Percentiles rank a stretch among this genome's conserved stretches.
phyloP scores from a whole-genome alignment of 2,797 vertebrate species.

The Peromyscus melanophrys region DNA sequence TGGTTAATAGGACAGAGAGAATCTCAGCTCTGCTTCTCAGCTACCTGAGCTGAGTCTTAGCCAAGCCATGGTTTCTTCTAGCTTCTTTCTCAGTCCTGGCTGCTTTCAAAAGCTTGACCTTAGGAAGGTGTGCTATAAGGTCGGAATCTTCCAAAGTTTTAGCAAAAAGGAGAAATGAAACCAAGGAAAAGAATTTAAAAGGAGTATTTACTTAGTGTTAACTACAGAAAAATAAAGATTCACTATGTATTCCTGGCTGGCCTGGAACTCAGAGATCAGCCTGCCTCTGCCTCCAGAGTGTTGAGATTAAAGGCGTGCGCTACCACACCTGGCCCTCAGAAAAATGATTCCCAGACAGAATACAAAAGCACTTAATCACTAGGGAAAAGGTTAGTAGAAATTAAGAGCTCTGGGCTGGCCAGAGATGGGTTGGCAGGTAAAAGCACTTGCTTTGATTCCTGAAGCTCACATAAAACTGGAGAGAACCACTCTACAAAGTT shows the following conservation, averaged over 20 bases:
- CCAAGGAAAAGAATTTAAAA: not conserved
- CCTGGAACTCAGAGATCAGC: not conserved
- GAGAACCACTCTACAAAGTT: not conserved
- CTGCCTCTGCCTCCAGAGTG: not conserved
- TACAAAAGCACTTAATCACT: constrained; percentile 27
- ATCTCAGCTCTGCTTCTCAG: not conserved
- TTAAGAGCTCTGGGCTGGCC: not conserved
- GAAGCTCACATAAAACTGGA: not conserved
- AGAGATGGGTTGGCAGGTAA: not conserved
- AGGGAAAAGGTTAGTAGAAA: constrained; percentile 29
- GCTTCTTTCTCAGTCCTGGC: not conserved
- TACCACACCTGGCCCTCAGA: not conserved
- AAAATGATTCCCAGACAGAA: not conserved
- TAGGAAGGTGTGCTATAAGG: not conserved
- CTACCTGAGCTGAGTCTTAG: not conserved
- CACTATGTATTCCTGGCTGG: not conserved
- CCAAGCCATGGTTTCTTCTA: not conserved
- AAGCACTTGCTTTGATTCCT: not conserved
- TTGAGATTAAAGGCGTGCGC: not conserved
- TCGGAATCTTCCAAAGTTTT: not conserved
- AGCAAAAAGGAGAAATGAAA: not conserved
- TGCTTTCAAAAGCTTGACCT: not conserved
- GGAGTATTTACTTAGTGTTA: not conserved
- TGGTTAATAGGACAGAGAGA: not conserved
- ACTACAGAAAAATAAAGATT: not conserved